Base-by-base conservation (phyloP, 1,140 invertebrate species). In the Stegodyphus dumicola region DNA sequence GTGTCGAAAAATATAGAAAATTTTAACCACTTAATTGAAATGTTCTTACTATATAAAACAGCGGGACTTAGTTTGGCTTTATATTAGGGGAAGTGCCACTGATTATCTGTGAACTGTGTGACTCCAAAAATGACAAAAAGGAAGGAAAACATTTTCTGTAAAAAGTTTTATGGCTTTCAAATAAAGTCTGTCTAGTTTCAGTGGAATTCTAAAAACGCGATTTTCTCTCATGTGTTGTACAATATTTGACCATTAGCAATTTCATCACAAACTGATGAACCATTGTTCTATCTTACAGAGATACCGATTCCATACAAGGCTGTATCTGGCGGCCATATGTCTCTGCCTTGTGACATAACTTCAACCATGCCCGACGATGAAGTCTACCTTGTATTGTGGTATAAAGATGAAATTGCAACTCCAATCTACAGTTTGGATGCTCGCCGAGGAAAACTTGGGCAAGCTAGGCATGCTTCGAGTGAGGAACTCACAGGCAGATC, bases 381-480 rank as follows among this genome's bases (percentile, higher is more conserved):
- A 87, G 95, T 96, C 87, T 95, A 96, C 91, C 95, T 97, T 94
- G 95, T 97, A 86, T 92, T 97, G 7, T 97, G 96, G 96, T 97
- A 96, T 91, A 93, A 95, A 88, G 95, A 96, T 89, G 94, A 94
- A 75, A 94, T 93, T 48, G 87, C 88, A 10, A 87, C 86, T 17
- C 88, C 88, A 6, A 89, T 89, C 54, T 89, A 88, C 74, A 89
- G 88, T 18, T 17, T 89, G 6, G 88, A 89, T 69, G 88, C 88
- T 5, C 52, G 88, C 78, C 87, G 88, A n/a, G 84, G 84, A 13
- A 64, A 65, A 33, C 48, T 86, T 10, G 84, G 84, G 7, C 84
- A 87, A 52, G 87, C 84, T 1, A 85, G 80, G 65, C 87, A 87
- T 13, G 75, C 87, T 7, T 79, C 84, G 7, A 75, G 69, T 60